phyloP scores from a whole-genome alignment of 1,140 invertebrate genomes.

The Meloidogyne floridensis region DNA sequence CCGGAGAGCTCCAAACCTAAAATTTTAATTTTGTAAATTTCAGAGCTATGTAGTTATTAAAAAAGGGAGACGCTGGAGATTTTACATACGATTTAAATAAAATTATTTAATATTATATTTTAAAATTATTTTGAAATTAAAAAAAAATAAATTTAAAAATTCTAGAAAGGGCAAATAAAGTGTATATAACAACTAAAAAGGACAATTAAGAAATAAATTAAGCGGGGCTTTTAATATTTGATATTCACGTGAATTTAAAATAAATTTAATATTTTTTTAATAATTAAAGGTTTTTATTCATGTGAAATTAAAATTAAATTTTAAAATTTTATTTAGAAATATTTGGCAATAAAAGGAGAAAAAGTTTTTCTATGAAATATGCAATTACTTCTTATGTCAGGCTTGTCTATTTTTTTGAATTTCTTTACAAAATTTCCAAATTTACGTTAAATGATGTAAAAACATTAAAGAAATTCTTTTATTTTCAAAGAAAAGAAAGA shows the following conservation, averaged over 20 bases:
- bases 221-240: background rate
- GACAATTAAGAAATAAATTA: background rate
- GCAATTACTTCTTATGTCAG: no score
- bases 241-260: background rate
- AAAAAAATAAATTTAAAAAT: background rate
- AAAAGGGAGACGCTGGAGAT: no score
- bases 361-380: background rate
- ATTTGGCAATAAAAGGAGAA: background rate
- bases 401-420: background rate
- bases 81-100: background rate
- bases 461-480: background rate
- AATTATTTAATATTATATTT: background rate
- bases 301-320: background rate
- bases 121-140: conserved; percentile 4
- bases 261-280: background rate
- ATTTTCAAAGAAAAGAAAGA: background rate
- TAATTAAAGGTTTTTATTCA: background rate
- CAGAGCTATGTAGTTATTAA: no score
- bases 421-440: background rate
- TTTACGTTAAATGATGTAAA: background rate
- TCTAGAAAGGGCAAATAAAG: background rate
- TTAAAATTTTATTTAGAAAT: background rate
- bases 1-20: no score
- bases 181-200: background rate
- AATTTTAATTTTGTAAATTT: no score